These are phyloP conservation scores for Lamellibrachia columna DNA, from an alignment of 2,888 invertebrate species.

Conservation along the genomic window DNA sequence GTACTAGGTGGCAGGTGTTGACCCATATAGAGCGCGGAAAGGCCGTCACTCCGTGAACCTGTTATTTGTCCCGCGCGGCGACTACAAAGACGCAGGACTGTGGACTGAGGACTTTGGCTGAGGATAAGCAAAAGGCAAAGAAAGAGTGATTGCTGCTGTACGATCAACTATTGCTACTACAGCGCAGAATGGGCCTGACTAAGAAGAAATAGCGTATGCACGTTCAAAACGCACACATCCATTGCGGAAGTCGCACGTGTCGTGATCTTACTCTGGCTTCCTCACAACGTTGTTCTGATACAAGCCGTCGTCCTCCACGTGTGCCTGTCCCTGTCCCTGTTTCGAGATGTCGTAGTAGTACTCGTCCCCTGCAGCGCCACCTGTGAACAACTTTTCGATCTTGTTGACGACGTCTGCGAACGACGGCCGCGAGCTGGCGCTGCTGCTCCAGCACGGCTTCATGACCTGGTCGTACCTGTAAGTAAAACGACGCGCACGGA, in stretches of 20 bases:
- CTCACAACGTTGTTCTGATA: not conserved
- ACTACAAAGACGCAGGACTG: no score
- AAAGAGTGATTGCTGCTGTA: no score
- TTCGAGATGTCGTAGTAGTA: not conserved
- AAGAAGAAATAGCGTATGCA: no score
- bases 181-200: no score
- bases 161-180: no score
- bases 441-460: not conserved
- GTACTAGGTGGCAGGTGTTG: no score
- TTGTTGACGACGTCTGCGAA: not conserved
- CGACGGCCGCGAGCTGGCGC: not conserved
- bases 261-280: not conserved
- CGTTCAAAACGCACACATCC: no score
- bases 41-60: not conserved
- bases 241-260: not conserved
- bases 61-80: no score
- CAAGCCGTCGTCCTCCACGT: not conserved
- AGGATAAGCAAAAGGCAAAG: no score
- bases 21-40: not conserved
- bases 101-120: no score
- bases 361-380: not conserved
- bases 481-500: not conserved
- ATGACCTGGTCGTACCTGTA: not conserved
- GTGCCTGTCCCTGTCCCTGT: not conserved
- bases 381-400: not conserved